phyloP scores from a whole-genome alignment of 2,113 vertebrate genomes.

The Phyllostomus hastatus region DNA sequence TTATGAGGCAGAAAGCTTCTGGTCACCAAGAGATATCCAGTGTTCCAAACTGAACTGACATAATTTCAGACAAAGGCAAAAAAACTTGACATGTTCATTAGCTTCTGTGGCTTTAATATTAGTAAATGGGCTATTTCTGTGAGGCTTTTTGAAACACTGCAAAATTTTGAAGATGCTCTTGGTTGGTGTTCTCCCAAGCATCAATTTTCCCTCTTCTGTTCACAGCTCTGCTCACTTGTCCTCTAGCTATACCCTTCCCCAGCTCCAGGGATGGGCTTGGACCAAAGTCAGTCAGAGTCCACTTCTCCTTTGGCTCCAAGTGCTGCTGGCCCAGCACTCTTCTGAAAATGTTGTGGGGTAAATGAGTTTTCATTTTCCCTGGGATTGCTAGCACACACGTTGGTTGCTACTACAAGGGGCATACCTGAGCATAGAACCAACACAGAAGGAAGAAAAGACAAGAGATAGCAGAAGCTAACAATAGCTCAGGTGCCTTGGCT shows the following conservation, averaged over 20 bases:
- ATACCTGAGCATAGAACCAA: neutral
- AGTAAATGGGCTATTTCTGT: neutral
- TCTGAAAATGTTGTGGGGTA: neutral
- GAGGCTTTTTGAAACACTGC: neutral
- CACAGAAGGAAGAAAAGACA: neutral
- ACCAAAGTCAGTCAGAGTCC: neutral
- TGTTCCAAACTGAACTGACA: neutral
- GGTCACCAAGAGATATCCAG: neutral
- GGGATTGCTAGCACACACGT: neutral
- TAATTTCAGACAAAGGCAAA: constrained; percentile 38
- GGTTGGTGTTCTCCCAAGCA: neutral
- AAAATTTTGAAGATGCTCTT: neutral
- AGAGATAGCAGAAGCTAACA: neutral
- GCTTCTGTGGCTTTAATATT: neutral
- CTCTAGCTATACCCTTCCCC: neutral
- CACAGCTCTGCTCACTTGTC: neutral
- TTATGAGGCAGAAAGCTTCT: neutral
- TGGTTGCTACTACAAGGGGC: rapidly evolving
- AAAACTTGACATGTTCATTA: neutral
- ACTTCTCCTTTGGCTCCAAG: neutral
- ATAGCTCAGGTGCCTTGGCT: neutral
- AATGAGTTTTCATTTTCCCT: neutral
- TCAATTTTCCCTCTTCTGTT: neutral
- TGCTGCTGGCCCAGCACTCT: neutral
- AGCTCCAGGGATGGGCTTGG: neutral